Base-by-base conservation (phyloP, 2,113 vertebrate species). In the Mustelus asterias region DNA sequence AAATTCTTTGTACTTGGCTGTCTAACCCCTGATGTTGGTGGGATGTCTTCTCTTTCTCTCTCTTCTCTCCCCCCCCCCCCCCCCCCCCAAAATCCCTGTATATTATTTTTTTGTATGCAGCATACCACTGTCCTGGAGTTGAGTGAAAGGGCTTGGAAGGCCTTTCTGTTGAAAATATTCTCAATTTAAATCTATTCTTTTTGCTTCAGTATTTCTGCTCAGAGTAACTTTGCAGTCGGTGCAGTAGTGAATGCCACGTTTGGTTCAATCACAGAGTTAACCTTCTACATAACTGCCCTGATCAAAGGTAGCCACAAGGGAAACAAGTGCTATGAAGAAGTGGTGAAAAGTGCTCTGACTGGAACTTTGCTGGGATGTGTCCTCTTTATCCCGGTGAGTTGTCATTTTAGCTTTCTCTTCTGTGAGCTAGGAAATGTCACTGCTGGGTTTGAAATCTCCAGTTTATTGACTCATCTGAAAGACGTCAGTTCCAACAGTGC, bases 171-270 rank as follows among this genome's bases (percentile, higher is more conserved):
- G 6, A 37, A 93, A 93, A 14, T 67, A 8, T 7, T 37, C n/a
- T 93, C n/a, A 7, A n/a, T 65, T 92, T 63, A 67, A 63, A 65
- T 63, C 58, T 8, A 33, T 58, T 65, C 16, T 86, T 0, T 0
- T 78, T 33, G 67, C 24, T 80, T 0, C 97, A 99, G 98, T 96
- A 98, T 99, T 97, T 99, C 98, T 0, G 98, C 98, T 1, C 98
- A 99, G 97, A 98, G 98, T 96, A 98, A 98, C 96, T 99, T 99
- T 0, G 98, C 98, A 0, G 97, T 99, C 96, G 98, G 98, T 0
- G 98, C 98, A 0, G 98, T 99, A 97, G 98, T 99, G 85, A 99
- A 99, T 0, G 98, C 98, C 6, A 98, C 98, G 0, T 99, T 99
- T 0, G 98, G 98, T 93, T 99, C 98, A 96, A 98, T 99, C 97